These are phyloP conservation scores for Solea senegalensis DNA, from an alignment of 2,113 vertebrate genomes.

Conservation along the genomic window DNA sequence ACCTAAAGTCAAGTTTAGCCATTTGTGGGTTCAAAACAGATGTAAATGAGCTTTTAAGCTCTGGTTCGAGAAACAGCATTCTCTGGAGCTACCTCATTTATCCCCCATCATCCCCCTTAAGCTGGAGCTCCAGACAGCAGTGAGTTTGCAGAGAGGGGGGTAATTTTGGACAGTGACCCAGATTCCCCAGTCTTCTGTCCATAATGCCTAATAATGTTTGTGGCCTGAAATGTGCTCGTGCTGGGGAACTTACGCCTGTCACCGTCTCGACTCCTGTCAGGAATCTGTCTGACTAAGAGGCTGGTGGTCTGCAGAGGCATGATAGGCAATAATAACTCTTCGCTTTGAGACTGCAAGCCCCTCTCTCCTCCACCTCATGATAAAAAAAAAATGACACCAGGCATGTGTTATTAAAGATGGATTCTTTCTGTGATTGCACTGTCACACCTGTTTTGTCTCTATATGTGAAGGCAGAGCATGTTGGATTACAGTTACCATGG, in stretches of 20 bases:
- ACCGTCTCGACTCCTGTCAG: constrained; percentile 47
- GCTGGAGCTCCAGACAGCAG: constrained; percentile 64
- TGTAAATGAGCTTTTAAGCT: constrained; percentile 78
- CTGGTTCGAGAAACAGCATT: constrained; percentile 59
- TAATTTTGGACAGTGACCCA: constrained; percentile 56
- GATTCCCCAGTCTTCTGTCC: constrained; percentile 56
- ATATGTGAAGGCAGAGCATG: constrained; percentile 30
- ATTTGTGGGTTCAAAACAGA: constrained; percentile 58
- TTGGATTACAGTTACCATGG: constrained; percentile 72
- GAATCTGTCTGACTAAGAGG: constrained; percentile 59
- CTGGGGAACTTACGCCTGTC: constrained; percentile 39
- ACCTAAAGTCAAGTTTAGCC: constrained; percentile 52
- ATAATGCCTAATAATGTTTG: constrained; percentile 55
- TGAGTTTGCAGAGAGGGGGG: constrained; percentile 39
- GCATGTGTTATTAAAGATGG: constrained; percentile 12
- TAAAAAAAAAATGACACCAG: constrained; percentile 22
- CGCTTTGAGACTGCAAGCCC: constrained; percentile 17
- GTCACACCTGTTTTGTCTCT: constrained; percentile 42
- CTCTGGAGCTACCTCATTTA: constrained; percentile 69
- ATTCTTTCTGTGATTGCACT: constrained; percentile 32
- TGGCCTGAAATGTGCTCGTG: constrained; percentile 52
- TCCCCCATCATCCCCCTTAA: constrained; percentile 71
- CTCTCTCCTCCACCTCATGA: neutral
- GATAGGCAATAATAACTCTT: constrained; percentile 48
- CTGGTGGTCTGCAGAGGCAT: constrained; percentile 39